Percentiles rank a stretch among this genome's conserved stretches.
These are phyloP conservation scores for Thunnus thynnus DNA, from an alignment of 2,113 vertebrate species.

Conservation along the genomic window DNA sequence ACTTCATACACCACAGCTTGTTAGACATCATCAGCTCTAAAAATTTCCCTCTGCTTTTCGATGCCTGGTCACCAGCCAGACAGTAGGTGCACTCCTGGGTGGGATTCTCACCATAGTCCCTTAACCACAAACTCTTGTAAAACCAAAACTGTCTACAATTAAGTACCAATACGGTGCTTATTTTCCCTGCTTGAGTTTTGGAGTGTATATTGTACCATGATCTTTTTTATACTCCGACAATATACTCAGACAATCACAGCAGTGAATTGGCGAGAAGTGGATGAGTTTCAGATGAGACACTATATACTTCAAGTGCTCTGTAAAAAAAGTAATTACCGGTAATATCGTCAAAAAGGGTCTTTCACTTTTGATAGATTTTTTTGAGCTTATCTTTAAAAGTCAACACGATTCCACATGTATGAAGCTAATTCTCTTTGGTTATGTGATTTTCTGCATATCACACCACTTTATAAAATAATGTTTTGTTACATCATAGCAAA, in stretches of 20 bases:
- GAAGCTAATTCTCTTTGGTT: not conserved
- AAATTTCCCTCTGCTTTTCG: conserved; percentile 5
- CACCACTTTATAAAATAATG: not conserved
- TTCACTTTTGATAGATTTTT: not conserved
- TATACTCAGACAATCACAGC: conserved; percentile 18
- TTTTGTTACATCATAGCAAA: not conserved
- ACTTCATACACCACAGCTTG: not conserved
- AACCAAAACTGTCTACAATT: conserved; percentile 62
- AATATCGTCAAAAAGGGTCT: conserved; percentile 16
- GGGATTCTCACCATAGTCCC: conserved; percentile 49
- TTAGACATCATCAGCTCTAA: not conserved
- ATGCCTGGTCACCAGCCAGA: conserved; percentile 2
- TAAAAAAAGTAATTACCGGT: not conserved
- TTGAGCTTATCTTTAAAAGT: conserved; percentile 15
- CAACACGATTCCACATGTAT: not conserved
- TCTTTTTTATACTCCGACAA: conserved; percentile 31
- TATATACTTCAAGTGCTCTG: conserved; percentile 27
- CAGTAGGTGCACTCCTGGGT: conserved; percentile 51
- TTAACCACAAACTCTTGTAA: conserved; percentile 70
- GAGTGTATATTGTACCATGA: conserved; percentile 45
- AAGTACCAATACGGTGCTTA: conserved; percentile 49
- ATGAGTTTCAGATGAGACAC: conserved; percentile 28
- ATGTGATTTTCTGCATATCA: not conserved
- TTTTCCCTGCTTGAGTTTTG: conserved; percentile 66
- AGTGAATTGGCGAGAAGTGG: conserved; percentile 31